phyloP scores from a whole-genome alignment of 2,113 vertebrate species.

The Scomber colias region DNA sequence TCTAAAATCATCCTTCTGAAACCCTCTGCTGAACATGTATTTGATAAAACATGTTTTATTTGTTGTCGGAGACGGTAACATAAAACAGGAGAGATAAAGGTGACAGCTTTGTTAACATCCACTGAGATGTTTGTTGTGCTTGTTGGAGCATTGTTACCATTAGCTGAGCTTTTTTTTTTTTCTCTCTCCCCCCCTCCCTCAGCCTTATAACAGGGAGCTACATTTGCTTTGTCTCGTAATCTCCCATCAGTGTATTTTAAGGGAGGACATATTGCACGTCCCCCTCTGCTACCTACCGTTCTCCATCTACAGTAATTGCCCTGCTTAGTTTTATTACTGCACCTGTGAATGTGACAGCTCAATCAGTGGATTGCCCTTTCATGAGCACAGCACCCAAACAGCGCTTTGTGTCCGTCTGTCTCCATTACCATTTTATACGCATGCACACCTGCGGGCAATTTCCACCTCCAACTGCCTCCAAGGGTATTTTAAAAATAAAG shows the following conservation, averaged over 20 bases:
- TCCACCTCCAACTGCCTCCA: conserved; percentile 72
- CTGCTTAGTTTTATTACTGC: conserved; percentile 80
- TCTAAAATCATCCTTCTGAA: conserved; percentile 5
- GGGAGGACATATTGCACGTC: conserved; percentile 50
- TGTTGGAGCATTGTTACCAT: conserved; percentile 48
- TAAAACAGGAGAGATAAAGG: no score
- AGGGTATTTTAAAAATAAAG: conserved; percentile 65
- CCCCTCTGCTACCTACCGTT: conserved; percentile 36
- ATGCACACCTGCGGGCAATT: conserved; percentile 79
- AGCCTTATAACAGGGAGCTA: conserved; percentile 72
- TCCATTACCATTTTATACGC: conserved; percentile 68
- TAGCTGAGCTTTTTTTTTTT: conserved; percentile 5
- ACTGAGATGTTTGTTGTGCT: conserved; percentile 28
- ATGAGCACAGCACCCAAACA: conserved; percentile 72
- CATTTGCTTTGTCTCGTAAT: conserved; percentile 72
- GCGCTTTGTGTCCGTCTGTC: conserved; percentile 73
- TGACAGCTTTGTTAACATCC: conserved; percentile 4
- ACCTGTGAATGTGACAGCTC: conserved; percentile 78
- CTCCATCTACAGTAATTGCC: conserved; percentile 79
- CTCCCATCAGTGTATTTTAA: conserved; percentile 60
- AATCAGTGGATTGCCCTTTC: conserved; percentile 76
- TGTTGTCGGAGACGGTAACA: neutral
- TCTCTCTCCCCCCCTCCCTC: neutral
- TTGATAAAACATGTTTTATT: conserved; percentile 19
- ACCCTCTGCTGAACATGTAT: neutral